Evolutionary conservation across 2,888 invertebrate genomes (phyloP), one percentile per base, ranked within the genome.

Genomic region (Tiliacea citrago): DNA sequence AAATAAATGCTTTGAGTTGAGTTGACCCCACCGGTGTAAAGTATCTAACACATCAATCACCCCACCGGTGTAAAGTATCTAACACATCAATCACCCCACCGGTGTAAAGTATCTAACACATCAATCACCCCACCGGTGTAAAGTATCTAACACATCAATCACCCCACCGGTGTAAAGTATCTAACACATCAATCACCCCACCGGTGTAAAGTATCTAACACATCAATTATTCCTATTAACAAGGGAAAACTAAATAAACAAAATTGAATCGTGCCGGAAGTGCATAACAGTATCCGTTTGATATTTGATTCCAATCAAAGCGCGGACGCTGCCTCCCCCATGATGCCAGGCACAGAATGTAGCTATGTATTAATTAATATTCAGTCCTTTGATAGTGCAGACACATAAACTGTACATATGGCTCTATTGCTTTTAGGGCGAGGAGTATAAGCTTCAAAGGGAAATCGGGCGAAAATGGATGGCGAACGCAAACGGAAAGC

Each of bases 201-300:
- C n/a, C 24, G 24, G 24, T 12, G 13, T 55, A 13, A 55, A 55
- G 55, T 16, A 6, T 55, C n/a, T 53, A 12, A 24, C 55, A 55
- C 55, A 13, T 13, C 13, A 13, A 24, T 55, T 24, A 16, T 2
- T 39, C 7, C 9, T 39, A 18, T 24, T 10, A 24, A 24, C 9
- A 55, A 0, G 6, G 5, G 5, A 9, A 49, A 65, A 49, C 9
- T 13, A 10, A n/a, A 35, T 16, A 35, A n/a, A 53, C 5, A 18
- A 65, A 39, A 47, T 18, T 29, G n/a, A 1, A 21, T 58, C 8
- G 35, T 45, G 21, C 4, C 6, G 10, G 1, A 10, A 42, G 24
- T 61, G 66, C 75, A 81, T 81, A 51, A 74, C 18, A 35, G 10
- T 4, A 18, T 74, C 75, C 75, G 49, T 49, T 65, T 47, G 24